Evolutionary conservation across 2,888 invertebrate species (phyloP).

Genomic region (Tiphia femorata): DNA sequence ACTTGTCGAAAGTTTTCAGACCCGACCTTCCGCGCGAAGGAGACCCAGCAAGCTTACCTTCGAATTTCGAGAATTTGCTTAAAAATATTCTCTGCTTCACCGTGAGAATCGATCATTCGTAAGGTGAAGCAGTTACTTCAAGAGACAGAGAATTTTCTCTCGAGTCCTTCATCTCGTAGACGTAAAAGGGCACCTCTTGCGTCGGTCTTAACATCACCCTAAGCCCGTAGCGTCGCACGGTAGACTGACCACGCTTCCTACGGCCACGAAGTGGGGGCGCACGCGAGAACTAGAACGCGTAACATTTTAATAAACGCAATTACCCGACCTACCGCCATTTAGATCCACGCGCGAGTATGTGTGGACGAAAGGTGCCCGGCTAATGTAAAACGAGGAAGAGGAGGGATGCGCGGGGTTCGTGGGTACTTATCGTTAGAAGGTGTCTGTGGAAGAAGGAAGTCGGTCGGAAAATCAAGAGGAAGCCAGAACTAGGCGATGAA

Average conservation of each 20-base stretch:
- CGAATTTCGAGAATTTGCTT: no score
- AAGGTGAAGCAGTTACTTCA: not conserved
- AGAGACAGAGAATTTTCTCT: not conserved
- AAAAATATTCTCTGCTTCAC: no score
- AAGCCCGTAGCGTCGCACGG: slow-evolving; percentile 36
- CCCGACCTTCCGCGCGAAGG: no score
- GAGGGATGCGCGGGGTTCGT: slow-evolving; percentile 1
- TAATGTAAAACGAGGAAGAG: not conserved
- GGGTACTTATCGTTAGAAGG: no score
- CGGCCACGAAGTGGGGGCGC: slow-evolving; percentile 25
- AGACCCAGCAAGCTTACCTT: no score
- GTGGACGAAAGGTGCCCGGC: slow-evolving; percentile 1
- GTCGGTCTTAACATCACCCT: slow-evolving; percentile 37
- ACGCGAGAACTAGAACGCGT: slow-evolving; percentile 67
- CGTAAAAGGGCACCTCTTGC: not conserved
- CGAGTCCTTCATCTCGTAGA: no score
- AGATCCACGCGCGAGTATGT: slow-evolving; percentile 17
- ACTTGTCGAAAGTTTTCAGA: no score
- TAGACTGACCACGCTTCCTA: slow-evolving; percentile 50
- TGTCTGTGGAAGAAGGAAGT: no score
- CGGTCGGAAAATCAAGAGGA: not conserved
- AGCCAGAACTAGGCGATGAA: no score
- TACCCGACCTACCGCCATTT: slow-evolving; percentile 52
- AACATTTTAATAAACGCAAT: slow-evolving; percentile 68
- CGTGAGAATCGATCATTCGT: no score